Conservation (phyloP, 2,797 vertebrate genomes). For the Fratercula arctica region DNA sequence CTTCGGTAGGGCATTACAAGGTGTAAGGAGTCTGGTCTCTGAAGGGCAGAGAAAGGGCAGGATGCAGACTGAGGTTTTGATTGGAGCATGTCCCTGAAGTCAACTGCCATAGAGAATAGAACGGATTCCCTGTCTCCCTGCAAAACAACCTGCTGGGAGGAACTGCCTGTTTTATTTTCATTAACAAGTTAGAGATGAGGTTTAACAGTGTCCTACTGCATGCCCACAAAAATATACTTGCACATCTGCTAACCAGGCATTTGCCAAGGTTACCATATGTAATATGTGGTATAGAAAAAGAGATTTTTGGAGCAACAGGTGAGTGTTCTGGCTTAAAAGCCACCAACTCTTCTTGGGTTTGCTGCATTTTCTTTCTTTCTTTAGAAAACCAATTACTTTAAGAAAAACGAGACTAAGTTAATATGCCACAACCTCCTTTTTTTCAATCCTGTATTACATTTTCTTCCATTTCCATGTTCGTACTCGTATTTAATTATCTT, state of each 20-base stretch:
- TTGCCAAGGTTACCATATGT: background rate
- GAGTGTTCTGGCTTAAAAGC: background rate
- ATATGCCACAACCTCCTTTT: background rate
- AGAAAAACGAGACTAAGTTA: background rate
- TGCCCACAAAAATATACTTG: background rate
- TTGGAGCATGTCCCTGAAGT: background rate
- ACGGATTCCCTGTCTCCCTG: background rate
- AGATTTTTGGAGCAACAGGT: background rate
- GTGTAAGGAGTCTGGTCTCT: background rate
- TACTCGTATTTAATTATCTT: background rate
- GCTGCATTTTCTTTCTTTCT: background rate
- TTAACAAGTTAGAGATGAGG: background rate
- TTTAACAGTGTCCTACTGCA: background rate
- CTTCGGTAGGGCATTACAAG: background rate
- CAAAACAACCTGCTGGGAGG: background rate
- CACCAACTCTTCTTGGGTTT: background rate
- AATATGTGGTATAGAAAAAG: background rate
- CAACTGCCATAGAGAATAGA: background rate
- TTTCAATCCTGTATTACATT: background rate
- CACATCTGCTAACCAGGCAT: accelerated
- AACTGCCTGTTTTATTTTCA: background rate
- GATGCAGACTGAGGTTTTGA: background rate
- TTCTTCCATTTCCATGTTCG: background rate
- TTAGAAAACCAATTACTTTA: background rate
- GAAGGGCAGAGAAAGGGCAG: background rate